Conservation (phyloP, 2,113 vertebrate species). For the Gymnocephalus cernua region DNA sequence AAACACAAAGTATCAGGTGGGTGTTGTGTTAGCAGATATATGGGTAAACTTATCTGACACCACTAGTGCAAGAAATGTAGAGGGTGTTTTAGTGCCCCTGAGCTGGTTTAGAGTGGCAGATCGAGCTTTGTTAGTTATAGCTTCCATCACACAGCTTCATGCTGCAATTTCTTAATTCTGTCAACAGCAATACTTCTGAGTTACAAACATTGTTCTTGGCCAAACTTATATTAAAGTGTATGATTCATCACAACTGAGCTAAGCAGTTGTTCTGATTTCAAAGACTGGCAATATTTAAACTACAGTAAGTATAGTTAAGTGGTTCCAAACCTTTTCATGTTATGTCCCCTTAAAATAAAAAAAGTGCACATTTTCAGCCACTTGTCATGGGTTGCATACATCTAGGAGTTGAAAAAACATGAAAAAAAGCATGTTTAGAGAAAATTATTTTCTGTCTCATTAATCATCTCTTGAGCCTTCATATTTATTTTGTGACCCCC, state of each 20-base stretch:
- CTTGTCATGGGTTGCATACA: too few species aligned
- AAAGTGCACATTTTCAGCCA: neutral
- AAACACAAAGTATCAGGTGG: conserved; percentile 77
- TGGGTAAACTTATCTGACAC: neutral
- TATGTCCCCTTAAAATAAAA: neutral
- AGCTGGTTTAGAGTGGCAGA: neutral
- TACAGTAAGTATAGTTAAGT: neutral
- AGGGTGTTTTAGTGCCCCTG: neutral
- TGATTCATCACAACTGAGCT: neutral
- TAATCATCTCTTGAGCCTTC: neutral
- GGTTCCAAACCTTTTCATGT: neutral
- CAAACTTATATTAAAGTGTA: neutral
- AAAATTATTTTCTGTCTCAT: neutral
- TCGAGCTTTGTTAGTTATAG: neutral
- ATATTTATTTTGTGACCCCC: neutral
- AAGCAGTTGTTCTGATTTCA: neutral
- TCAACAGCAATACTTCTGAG: neutral
- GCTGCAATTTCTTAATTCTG: neutral
- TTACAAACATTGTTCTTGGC: neutral
- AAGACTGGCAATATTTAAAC: neutral
- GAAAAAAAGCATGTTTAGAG: neutral
- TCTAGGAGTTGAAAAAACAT: too few species aligned
- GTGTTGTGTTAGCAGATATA: neutral
- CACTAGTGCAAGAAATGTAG: neutral
- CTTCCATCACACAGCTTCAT: neutral